phyloP scores from a whole-genome alignment of 1,140 invertebrate species.

The Hyphantria cunea region DNA sequence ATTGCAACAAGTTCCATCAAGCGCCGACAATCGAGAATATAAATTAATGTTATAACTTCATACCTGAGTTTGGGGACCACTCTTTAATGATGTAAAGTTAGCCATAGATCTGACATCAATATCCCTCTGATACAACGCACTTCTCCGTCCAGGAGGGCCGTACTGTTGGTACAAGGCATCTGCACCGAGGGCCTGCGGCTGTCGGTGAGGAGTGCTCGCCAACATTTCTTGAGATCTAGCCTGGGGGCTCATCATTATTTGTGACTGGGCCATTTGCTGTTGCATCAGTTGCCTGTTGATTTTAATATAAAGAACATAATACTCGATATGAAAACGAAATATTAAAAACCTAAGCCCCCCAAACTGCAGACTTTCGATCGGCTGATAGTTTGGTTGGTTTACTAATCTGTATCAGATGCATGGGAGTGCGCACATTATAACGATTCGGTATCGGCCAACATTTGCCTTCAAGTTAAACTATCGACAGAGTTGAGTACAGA shows the following conservation, averaged over 20 bases:
- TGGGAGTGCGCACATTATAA: too few relatives aligned
- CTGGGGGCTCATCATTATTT: constrained; percentile 77
- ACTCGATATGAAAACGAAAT: not conserved
- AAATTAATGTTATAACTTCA: too few relatives aligned
- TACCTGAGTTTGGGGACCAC: constrained; percentile 66
- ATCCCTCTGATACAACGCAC: constrained; percentile 70
- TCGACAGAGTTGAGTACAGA: too few relatives aligned
- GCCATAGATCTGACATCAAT: constrained; percentile 70
- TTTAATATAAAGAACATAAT: too few relatives aligned
- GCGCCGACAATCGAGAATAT: too few relatives aligned
- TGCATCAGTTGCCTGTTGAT: constrained; percentile 82
- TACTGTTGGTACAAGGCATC: constrained; percentile 75
- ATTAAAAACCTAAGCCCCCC: constrained; percentile 8
- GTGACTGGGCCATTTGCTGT: constrained; percentile 81
- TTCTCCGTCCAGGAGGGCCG: constrained; percentile 66
- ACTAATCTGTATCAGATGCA: too few relatives aligned
- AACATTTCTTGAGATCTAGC: constrained; percentile 82
- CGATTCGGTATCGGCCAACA: too few relatives aligned
- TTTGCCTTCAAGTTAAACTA: too few relatives aligned
- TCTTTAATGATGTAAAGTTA: constrained; percentile 74
- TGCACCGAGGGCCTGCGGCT: constrained; percentile 65
- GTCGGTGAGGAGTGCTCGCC: constrained; percentile 70
- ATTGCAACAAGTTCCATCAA: too few relatives aligned
- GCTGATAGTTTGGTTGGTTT: too few relatives aligned
- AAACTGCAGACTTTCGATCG: too few relatives aligned